A percentile compares a stretch with the other conserved stretches of the same genome.
Conservation (phyloP, 2,113 vertebrate genomes). For the Strigops habroptila region DNA sequence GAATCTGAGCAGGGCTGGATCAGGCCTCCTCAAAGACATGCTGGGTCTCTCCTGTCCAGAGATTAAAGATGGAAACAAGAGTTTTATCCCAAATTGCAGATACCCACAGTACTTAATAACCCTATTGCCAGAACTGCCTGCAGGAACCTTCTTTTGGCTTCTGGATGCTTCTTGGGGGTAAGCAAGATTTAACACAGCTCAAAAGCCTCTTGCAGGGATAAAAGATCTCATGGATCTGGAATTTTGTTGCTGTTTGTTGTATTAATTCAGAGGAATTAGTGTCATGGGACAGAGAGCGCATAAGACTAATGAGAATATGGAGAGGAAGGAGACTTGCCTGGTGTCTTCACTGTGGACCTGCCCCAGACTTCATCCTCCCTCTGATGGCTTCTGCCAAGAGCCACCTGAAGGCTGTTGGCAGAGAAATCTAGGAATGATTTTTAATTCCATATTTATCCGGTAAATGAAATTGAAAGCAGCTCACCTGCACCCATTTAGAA, state of each 20-base stretch:
- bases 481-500: not conserved
- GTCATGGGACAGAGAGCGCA: not conserved
- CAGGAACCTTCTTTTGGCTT: not conserved
- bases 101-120: rapidly evolving
- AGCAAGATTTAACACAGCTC: not conserved
- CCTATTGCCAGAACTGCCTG: not conserved
- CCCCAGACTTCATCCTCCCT: not conserved
- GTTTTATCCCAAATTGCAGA: rapidly evolving
- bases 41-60: not conserved
- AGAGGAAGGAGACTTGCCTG: too few species aligned
- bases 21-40: not conserved
- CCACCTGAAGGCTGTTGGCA: not conserved
- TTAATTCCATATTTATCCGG: not conserved
- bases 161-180: not conserved
- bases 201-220: not conserved
- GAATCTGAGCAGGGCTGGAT: not conserved
- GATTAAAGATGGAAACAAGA: not conserved
- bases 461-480: not conserved
- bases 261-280: not conserved
- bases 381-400: not conserved
- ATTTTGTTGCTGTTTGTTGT: not conserved
- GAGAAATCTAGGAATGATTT: not conserved
- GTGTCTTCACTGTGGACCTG: not conserved
- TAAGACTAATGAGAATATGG: not conserved
- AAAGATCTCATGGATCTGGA: not conserved